Conservation (phyloP, 2,797 vertebrate species). For the Chaunax sp. region DNA sequence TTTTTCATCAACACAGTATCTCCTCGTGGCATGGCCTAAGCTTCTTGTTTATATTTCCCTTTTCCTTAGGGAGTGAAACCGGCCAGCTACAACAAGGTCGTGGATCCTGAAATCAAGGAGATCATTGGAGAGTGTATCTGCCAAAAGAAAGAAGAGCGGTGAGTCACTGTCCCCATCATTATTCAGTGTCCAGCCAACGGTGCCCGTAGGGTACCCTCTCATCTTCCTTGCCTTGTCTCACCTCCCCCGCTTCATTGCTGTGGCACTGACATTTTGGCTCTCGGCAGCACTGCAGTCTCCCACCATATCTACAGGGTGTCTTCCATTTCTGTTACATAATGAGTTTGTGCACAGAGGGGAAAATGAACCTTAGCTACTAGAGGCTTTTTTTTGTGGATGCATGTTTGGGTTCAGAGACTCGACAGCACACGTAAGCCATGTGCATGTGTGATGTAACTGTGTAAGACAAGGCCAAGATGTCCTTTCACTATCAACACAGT, state of each 20-base stretch:
- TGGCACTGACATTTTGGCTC: constrained; percentile 52
- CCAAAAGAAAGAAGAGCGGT: constrained; percentile 99
- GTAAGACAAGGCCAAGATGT: background rate
- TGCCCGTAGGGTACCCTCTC: constrained; percentile 49
- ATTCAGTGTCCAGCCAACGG: constrained; percentile 27
- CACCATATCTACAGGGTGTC: constrained; percentile 52
- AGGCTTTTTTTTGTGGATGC: constrained; percentile 15
- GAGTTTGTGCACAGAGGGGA: constrained; percentile 38
- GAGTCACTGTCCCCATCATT: constrained; percentile 70
- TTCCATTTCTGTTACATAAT: constrained; percentile 55
- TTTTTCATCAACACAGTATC: constrained; percentile 27
- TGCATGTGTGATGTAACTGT: constrained; percentile 13
- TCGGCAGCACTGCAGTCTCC: constrained; percentile 52
- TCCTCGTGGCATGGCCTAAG: constrained; percentile 22
- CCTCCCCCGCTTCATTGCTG: constrained; percentile 33
- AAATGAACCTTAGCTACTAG: constrained; percentile 30
- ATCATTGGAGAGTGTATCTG: constrained; percentile 99
- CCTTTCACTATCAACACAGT: background rate
- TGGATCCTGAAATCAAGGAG: constrained; percentile 98
- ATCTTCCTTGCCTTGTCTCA: constrained; percentile 37
- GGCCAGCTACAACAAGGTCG: constrained; percentile 97
- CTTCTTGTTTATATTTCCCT: constrained; percentile 52
- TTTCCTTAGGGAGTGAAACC: constrained; percentile 94
- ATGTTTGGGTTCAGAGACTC: constrained; percentile 20
- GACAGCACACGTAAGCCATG: constrained; percentile 11